phyloP scores from a whole-genome alignment of 2,113 vertebrate genomes.

The Pipra filicauda region DNA sequence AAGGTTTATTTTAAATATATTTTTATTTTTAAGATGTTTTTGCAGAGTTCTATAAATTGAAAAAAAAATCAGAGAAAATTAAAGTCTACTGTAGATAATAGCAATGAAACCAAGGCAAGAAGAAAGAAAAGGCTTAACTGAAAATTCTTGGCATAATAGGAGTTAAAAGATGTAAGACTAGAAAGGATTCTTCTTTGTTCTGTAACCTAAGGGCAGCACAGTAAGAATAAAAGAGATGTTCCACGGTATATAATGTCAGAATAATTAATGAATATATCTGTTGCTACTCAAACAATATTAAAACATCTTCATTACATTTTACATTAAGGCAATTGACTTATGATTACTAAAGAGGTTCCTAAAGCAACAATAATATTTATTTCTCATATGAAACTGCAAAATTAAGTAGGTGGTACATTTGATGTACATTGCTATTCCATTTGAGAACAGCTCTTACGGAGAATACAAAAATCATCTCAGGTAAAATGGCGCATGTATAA shows the following conservation, averaged over 20 bases:
- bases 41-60: background rate
- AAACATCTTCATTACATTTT: constrained; percentile 25
- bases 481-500: background rate
- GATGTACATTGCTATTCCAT: background rate
- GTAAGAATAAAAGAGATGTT: constrained; percentile 28
- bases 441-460: background rate
- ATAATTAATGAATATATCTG: constrained; percentile 54
- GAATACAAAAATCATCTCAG: background rate
- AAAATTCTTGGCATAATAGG: background rate
- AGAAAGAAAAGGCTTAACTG: background rate
- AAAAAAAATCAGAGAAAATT: background rate
- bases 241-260: constrained; percentile 34
- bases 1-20: background rate
- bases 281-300: constrained; percentile 39
- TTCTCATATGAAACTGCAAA: constrained; percentile 29
- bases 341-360: constrained; percentile 49
- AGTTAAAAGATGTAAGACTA: constrained; percentile 38
- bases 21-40: background rate
- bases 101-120: background rate
- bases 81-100: background rate
- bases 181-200: constrained; percentile 6
- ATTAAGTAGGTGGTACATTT: background rate
- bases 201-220: constrained; percentile 23
- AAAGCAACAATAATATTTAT: constrained; percentile 21
- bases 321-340: constrained; percentile 3